Evolutionary conservation across 2,113 vertebrate species (phyloP), one percentile per base, ranked within the genome.

Genomic region (Pantherophis guttatus): DNA sequence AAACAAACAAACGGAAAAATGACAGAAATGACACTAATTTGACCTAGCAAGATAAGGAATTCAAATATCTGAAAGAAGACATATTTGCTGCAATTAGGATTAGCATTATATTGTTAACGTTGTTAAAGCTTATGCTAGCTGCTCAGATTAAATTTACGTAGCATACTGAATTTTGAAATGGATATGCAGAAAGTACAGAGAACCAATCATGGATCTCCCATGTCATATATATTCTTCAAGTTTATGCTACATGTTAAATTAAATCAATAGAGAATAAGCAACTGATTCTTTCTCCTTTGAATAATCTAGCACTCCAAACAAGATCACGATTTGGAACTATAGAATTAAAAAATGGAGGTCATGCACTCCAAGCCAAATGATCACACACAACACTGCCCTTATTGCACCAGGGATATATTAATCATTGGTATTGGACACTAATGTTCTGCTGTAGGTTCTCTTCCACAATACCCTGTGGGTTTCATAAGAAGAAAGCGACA

Each of bases 381-480:
- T 94, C 93, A 90, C 58, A 87, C 7, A 93, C 88, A 90, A 65
- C 26, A 86, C 23, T 93, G n/a, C 44, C 87, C n/a, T 54, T 8
- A 29, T 13, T 70, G 13, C 12, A 54, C 48, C 57, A 62, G 29
- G 11, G 92, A 86, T 5, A 94, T 95, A 95, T 48, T 33, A 95
- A 95, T 92, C 81, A 39, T 90, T 89, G 95, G 95, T 93, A 87
- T 29, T 62, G 93, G 95, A 95, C 94, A 2, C 58, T 55, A 70
- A 52, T 93, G 93, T 91, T 92, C 33, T 55, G 90, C 92, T 58
- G 23, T 86, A 92, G 85, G 94, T 94, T 65, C 81, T 90, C n/a
- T 90, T 91, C 5, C 93, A 54, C 87, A 95, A 62, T 54, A 92
- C 90, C 85, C 26, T 93, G 24, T 92, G 87, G 48, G 90, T 33